Evolutionary conservation across 2,113 vertebrate species (phyloP).

Genomic region (Saccopteryx bilineata): DNA sequence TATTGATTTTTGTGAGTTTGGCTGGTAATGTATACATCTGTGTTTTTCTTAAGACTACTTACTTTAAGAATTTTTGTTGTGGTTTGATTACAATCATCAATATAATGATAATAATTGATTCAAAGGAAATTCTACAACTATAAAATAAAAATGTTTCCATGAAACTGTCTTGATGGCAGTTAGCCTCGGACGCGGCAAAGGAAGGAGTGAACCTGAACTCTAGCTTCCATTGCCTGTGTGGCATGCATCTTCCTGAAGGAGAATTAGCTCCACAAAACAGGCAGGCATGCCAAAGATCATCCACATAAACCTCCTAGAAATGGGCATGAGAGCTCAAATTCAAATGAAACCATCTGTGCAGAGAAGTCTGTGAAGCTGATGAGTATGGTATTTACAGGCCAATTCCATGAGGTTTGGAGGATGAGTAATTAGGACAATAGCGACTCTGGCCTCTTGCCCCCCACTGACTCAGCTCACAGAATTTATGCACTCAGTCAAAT

Average conservation of each 20-base stretch:
- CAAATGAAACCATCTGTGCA: constrained; percentile 55
- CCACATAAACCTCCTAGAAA: constrained; percentile 40
- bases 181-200: not conserved
- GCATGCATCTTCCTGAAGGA: constrained; percentile 4
- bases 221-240: not conserved
- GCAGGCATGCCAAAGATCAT: constrained; percentile 21
- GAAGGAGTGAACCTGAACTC: not conserved
- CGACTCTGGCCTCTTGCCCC: constrained; percentile 1
- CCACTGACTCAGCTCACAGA: constrained; percentile 43
- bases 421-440: constrained; percentile 63
- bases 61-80: constrained; percentile 38
- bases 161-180: not conserved
- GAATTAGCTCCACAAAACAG: constrained; percentile 49
- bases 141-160: constrained; percentile 26
- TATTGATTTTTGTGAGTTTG: constrained; percentile 36
- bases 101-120: not conserved
- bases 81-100: not conserved
- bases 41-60: constrained; percentile 47
- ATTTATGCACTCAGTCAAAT: constrained; percentile 15
- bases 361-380: constrained; percentile 18
- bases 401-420: constrained; percentile 51
- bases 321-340: not conserved
- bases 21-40: not conserved
- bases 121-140: constrained; percentile 22
- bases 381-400: constrained; percentile 37